Evolutionary conservation across 2,113 vertebrate genomes (phyloP).

Genomic region (Bufo gargarizans): DNA sequence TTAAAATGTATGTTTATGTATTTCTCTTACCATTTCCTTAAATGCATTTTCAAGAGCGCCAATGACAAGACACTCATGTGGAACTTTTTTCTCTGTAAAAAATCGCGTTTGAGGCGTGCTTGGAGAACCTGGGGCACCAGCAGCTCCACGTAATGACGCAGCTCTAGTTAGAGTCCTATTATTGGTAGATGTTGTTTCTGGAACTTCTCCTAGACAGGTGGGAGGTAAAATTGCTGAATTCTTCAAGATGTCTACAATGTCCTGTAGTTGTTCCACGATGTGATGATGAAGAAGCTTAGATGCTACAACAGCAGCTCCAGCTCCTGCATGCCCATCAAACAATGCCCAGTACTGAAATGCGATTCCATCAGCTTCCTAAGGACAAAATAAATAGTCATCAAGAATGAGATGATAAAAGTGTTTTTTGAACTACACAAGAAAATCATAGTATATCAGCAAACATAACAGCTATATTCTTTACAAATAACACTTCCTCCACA

Average conservation of each 20-base stretch:
- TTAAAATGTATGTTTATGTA: neutral
- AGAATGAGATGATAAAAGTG: neutral
- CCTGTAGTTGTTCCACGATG: constrained; percentile 88
- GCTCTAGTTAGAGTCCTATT: constrained; percentile 86
- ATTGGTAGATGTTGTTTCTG: constrained; percentile 68
- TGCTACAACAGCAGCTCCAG: constrained; percentile 87
- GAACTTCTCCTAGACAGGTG: constrained; percentile 90
- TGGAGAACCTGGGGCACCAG: constrained; percentile 87
- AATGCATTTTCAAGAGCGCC: constrained; percentile 97
- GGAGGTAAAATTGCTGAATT: constrained; percentile 79
- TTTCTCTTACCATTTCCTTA: constrained; percentile 89
- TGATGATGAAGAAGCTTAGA: constrained; percentile 90
- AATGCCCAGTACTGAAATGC: constrained; percentile 93
- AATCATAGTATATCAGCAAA: too few relatives aligned
- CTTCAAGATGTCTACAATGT: constrained; percentile 87
- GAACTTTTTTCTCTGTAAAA: constrained; percentile 95
- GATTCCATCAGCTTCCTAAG: constrained; percentile 80
- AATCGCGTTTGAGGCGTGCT: constrained; percentile 86
- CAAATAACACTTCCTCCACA: too few relatives aligned
- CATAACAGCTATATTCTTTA: too few relatives aligned
- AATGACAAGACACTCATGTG: constrained; percentile 90
- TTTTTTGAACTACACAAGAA: too few relatives aligned
- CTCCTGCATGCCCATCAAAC: constrained; percentile 95
- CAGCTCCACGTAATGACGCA: constrained; percentile 84
- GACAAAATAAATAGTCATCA: constrained; percentile 24